Percentiles rank a stretch among this genome's conserved stretches.
These are phyloP conservation scores for Dioctria rufipes DNA, from an alignment of 2,888 invertebrate species.

Conservation along the genomic window DNA sequence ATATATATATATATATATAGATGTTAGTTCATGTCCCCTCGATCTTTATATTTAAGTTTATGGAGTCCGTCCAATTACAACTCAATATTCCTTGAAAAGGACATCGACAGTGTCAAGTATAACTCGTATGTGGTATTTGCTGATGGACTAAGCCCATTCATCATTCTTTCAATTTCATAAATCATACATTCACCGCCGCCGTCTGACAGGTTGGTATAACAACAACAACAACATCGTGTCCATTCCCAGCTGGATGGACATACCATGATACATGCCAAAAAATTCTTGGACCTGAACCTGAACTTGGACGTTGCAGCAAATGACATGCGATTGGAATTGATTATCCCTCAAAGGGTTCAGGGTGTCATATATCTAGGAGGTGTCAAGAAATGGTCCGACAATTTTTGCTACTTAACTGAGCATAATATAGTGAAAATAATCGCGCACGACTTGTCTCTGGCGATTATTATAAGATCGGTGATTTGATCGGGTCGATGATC, in stretches of 20 bases:
- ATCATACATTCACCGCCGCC: slow-evolving; percentile 26
- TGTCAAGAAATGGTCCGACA: slow-evolving; percentile 41
- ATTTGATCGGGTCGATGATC: slow-evolving; percentile 20
- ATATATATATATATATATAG: too few species aligned
- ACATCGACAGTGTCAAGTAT: slow-evolving; percentile 39
- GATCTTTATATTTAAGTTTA: neutral
- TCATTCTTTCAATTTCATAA: slow-evolving; percentile 52
- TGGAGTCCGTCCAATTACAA: slow-evolving; percentile 15
- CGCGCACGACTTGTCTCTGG: neutral
- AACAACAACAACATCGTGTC: slow-evolving; percentile 10
- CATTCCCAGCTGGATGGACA: slow-evolving; percentile 1
- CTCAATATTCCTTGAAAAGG: slow-evolving; percentile 44
- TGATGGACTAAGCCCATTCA: slow-evolving; percentile 51
- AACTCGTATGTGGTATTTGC: slow-evolving; percentile 5
- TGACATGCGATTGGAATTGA: slow-evolving; percentile 40
- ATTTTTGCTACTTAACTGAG: slow-evolving; percentile 38
- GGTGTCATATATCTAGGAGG: slow-evolving; percentile 35
- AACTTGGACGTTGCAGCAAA: neutral
- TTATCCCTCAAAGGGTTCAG: slow-evolving; percentile 30
- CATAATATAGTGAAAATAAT: slow-evolving; percentile 4
- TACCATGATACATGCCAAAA: neutral
- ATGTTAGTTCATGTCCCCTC: slow-evolving; percentile 19
- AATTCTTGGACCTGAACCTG: slow-evolving; percentile 22
- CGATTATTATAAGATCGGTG: slow-evolving; percentile 8
- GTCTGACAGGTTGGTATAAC: slow-evolving; percentile 31